A percentile compares a stretch with the other conserved stretches of the same genome.
phyloP scores from a whole-genome alignment of 1,140 invertebrate species.

The Pogonus chalceus region DNA sequence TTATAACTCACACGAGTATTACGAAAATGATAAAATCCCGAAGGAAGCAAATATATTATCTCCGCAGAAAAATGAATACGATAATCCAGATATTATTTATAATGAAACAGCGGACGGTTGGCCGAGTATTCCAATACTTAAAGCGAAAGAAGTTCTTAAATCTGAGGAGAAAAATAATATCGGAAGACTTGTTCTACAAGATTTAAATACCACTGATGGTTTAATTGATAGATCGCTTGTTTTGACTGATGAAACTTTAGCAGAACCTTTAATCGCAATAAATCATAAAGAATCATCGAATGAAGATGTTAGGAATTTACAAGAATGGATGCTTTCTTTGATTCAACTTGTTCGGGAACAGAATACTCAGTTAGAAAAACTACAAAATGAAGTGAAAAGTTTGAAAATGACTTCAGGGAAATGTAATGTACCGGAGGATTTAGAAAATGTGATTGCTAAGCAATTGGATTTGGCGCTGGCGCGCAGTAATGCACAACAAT shows the following conservation, averaged over 20 bases:
- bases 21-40: conserved; percentile 20
- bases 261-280: not conserved
- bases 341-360: conserved; percentile 29
- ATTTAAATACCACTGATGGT: conserved; percentile 17
- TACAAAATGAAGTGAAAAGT: conserved; percentile 27
- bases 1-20: conserved; percentile 27
- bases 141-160: conserved; percentile 34
- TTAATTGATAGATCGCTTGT: too few relatives aligned
- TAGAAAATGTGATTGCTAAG: conserved; percentile 19
- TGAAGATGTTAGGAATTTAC: not conserved
- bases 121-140: conserved; percentile 39
- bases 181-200: conserved; percentile 20
- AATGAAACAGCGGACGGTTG: conserved; percentile 25
- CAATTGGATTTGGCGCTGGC: conserved; percentile 28
- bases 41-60: not conserved
- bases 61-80: not conserved
- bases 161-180: too few relatives aligned
- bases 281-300: not conserved
- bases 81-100: conserved; percentile 1
- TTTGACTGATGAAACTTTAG: too few relatives aligned
- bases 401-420: conserved; percentile 32
- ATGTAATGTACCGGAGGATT: conserved; percentile 26
- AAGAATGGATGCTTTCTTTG: conserved; percentile 21
- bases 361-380: conserved; percentile 33
- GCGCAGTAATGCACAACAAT: conserved; percentile 38